Conservation (phyloP, 2,113 vertebrate genomes). For the Megaptera novaeangliae region DNA sequence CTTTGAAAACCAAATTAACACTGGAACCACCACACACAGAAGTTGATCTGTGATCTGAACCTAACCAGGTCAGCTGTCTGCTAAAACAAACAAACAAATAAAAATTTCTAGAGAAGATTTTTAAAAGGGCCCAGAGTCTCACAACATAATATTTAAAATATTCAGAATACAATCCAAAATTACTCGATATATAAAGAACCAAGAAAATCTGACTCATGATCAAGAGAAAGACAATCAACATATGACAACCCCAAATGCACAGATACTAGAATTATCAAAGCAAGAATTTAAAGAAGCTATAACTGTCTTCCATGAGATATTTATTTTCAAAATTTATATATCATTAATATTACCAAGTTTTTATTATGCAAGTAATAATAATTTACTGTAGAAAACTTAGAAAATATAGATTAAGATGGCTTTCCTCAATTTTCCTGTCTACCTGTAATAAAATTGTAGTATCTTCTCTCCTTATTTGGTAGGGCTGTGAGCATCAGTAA, state of each 20-base stretch:
- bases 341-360: background rate
- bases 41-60: background rate
- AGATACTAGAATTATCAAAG: background rate
- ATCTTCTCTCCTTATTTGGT: background rate
- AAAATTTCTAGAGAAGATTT: background rate
- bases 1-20: background rate
- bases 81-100: background rate
- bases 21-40: background rate
- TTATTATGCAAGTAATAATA: background rate
- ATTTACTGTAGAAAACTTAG: slow-evolving; percentile 8
- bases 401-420: background rate
- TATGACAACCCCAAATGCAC: background rate
- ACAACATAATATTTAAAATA: background rate
- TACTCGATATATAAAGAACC: background rate
- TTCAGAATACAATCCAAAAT: background rate
- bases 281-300: background rate
- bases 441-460: background rate
- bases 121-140: background rate
- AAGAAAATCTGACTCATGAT: background rate
- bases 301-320: background rate
- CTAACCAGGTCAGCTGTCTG: background rate
- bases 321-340: slow-evolving; percentile 1
- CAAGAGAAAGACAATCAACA: background rate
- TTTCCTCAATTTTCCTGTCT: background rate
- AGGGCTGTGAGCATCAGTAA: background rate